Conservation (phyloP, 2,888 invertebrate genomes). For the Venusia cambrica region DNA sequence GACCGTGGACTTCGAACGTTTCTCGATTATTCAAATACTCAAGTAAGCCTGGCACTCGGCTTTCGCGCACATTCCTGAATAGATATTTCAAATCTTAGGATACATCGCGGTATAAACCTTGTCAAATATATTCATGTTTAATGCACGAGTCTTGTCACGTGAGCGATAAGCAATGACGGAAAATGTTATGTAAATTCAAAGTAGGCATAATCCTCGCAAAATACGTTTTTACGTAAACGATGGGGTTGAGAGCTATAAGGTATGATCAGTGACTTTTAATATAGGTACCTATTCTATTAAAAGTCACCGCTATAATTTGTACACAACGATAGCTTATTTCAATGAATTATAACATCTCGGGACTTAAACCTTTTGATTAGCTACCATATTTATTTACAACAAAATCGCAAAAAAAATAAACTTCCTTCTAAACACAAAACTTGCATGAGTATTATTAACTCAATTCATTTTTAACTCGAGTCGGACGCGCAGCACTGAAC, state of each 20-base stretch:
- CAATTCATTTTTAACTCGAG: no score
- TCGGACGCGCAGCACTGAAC: no score
- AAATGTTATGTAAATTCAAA: slow-evolving; percentile 77
- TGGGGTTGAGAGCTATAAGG: slow-evolving; percentile 60
- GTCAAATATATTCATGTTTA: slow-evolving; percentile 74
- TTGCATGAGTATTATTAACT: no score
- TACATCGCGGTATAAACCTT: slow-evolving; percentile 63
- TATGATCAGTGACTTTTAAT: no score
- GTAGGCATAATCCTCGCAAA: slow-evolving; percentile 67
- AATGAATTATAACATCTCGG: no score
- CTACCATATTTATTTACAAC: no score
- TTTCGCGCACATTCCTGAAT: slow-evolving; percentile 57
- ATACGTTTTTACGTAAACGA: slow-evolving; percentile 62
- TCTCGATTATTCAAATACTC: slow-evolving; percentile 77
- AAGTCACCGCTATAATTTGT: no score
- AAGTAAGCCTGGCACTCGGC: slow-evolving; percentile 40
- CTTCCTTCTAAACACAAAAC: no score
- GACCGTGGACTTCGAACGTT: slow-evolving; percentile 62
- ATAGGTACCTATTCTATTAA: no score
- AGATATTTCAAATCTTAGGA: slow-evolving; percentile 52
- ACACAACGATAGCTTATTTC: no score
- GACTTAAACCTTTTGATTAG: no score
- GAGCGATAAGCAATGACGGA: slow-evolving; percentile 78
- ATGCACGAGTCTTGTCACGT: slow-evolving; percentile 73
- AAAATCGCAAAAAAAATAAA: no score